Conservation (phyloP, 2,113 vertebrate genomes). For the Halichoeres trimaculatus region DNA sequence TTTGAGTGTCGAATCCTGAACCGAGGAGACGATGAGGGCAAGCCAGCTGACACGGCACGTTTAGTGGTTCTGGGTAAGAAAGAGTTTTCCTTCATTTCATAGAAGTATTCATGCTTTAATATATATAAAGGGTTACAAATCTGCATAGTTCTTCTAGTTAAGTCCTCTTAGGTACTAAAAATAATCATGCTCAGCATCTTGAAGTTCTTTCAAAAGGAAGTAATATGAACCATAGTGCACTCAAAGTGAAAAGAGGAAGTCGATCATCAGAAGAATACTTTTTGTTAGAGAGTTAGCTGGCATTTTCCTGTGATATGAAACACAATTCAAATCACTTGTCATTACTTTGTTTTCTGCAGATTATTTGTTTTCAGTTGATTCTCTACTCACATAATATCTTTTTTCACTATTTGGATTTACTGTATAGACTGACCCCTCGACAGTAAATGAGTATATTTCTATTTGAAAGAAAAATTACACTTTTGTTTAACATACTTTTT, state of each 20-base stretch:
- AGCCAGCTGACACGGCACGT: fast-evolving
- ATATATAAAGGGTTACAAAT: neutral
- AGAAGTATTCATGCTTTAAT: neutral
- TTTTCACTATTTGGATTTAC: neutral
- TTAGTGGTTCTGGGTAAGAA: slow-evolving; percentile 77
- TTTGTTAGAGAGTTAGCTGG: neutral
- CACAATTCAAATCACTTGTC: neutral
- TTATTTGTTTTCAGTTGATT: neutral
- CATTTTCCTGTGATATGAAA: neutral
- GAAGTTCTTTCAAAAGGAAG: neutral
- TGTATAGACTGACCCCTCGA: neutral
- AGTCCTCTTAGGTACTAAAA: too few relatives aligned
- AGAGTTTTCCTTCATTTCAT: neutral
- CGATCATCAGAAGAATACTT: too few relatives aligned
- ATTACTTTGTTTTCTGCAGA: too few relatives aligned
- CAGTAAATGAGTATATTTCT: too few relatives aligned
- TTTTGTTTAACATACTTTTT: neutral
- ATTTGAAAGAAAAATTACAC: too few relatives aligned
- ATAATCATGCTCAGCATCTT: neutral
- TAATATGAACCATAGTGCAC: too few relatives aligned
- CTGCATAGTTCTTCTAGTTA: too few relatives aligned
- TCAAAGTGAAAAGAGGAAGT: too few relatives aligned
- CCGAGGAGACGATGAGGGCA: slow-evolving; percentile 18
- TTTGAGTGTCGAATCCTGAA: slow-evolving; percentile 67
- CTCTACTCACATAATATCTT: neutral